Percentiles rank a stretch among this genome's conserved stretches.
Conservation (phyloP, 2,797 vertebrate genomes). For the Momotus momota region DNA sequence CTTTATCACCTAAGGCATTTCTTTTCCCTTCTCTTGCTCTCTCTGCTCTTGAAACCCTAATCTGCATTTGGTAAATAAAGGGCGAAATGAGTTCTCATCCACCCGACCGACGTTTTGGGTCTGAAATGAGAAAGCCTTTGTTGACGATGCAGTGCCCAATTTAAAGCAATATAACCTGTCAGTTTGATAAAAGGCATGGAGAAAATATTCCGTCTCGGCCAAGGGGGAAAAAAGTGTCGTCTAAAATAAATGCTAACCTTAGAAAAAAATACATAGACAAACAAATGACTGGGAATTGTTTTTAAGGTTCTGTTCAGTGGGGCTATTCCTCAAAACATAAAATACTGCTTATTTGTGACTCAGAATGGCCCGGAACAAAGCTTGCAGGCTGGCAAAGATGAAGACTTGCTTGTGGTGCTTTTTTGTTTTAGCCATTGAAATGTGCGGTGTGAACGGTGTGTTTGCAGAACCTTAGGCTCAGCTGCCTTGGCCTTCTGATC, state of each 20-base stretch:
- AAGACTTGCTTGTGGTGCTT: not conserved
- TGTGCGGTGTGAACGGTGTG: not conserved
- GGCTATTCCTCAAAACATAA: not conserved
- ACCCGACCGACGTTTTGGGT: not conserved
- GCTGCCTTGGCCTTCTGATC: not conserved
- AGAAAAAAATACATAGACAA: not conserved
- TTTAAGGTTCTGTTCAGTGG: not conserved
- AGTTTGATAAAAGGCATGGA: conserved; percentile 59
- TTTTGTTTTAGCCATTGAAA: not conserved
- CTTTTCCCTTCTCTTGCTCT: not conserved
- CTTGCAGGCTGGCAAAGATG: not conserved
- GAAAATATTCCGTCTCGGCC: not conserved
- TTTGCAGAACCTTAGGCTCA: not conserved
- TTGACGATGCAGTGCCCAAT: conserved; percentile 32
- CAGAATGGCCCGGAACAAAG: not conserved
- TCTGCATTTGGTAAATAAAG: conserved; percentile 63
- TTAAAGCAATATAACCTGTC: conserved; percentile 64
- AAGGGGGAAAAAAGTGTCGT: not conserved
- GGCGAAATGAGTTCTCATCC: not conserved
- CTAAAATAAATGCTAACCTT: conserved; percentile 52
- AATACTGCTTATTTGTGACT: conserved; percentile 51
- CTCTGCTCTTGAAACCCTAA: not conserved
- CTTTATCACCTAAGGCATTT: conserved; percentile 21
- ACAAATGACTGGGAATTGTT: conserved; percentile 46
- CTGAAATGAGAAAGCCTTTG: conserved; percentile 47